Conservation (phyloP, 2,888 invertebrate species). For the Drosophila mimetica region DNA sequence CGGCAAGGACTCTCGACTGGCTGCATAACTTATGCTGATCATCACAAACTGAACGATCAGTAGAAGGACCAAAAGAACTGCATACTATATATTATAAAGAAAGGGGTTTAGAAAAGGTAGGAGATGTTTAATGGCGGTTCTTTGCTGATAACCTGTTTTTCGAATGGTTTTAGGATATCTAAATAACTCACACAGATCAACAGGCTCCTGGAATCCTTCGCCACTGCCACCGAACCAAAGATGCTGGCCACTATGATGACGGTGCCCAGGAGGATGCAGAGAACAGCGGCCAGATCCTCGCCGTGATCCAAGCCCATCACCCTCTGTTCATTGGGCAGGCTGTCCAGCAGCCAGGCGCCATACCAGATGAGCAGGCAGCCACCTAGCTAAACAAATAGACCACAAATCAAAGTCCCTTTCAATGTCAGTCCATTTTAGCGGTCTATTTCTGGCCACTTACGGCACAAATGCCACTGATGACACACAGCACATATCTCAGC, state of each 20-base stretch:
- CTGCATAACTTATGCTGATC: conserved; percentile 75
- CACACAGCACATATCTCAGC: conserved; percentile 65
- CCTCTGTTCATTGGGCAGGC: conserved; percentile 48
- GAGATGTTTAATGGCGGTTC: no score
- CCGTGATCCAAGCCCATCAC: conserved; percentile 67
- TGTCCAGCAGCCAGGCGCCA: conserved; percentile 76
- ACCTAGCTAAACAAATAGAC: conserved; percentile 57
- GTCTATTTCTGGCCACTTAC: conserved; percentile 56
- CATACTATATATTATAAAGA: conserved; percentile 62
- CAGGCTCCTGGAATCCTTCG: conserved; percentile 66
- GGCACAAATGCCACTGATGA: conserved; percentile 68
- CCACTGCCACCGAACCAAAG: conserved; percentile 65
- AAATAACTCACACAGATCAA: conserved; percentile 69
- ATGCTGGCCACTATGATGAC: conserved; percentile 65
- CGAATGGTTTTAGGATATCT: no score
- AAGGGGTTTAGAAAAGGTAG: no score
- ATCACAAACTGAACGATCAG: conserved; percentile 75
- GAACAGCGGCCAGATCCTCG: conserved; percentile 67
- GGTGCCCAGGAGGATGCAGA: conserved; percentile 73
- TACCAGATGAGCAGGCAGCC: conserved; percentile 75
- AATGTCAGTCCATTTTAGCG: conserved; percentile 44
- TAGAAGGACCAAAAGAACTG: conserved; percentile 72
- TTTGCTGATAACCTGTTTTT: no score
- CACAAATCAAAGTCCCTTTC: conserved; percentile 21
- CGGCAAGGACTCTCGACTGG: conserved; percentile 63